A percentile compares a stretch with the other conserved stretches of the same genome.
phyloP scores from a whole-genome alignment of 2,113 vertebrate species.

The Nicator chloris region DNA sequence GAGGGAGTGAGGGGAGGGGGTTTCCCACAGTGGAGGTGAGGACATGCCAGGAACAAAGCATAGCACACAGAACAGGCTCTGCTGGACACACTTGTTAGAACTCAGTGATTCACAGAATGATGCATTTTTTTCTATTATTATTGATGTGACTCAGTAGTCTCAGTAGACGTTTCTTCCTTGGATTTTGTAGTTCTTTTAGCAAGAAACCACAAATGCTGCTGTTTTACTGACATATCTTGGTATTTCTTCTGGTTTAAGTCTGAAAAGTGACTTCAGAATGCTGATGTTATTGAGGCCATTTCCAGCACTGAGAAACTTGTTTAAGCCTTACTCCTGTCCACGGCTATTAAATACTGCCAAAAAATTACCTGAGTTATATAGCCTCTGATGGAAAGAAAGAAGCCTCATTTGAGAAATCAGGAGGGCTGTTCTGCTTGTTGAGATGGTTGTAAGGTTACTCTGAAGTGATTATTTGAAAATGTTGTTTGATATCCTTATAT shows the following conservation, averaged over 20 bases:
- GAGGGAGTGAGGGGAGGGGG: background rate
- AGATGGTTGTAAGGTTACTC: background rate
- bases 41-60: rapidly evolving
- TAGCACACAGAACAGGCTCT: background rate
- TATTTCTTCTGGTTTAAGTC: background rate
- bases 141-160: background rate
- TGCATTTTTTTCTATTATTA: background rate
- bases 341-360: background rate
- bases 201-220: background rate
- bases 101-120: background rate
- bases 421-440: background rate
- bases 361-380: background rate
- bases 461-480: background rate
- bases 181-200: background rate
- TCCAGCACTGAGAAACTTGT: background rate
- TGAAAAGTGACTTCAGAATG: background rate
- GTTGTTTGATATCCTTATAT: conserved; percentile 3
- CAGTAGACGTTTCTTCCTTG: background rate
- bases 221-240: background rate
- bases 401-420: background rate
- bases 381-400: background rate
- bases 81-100: background rate
- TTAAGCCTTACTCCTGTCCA: background rate
- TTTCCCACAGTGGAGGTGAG: background rate
- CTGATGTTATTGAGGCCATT: background rate